Base-by-base conservation (phyloP, 92 coral and sea anemone species). In the Desmophyllum pertusum region DNA sequence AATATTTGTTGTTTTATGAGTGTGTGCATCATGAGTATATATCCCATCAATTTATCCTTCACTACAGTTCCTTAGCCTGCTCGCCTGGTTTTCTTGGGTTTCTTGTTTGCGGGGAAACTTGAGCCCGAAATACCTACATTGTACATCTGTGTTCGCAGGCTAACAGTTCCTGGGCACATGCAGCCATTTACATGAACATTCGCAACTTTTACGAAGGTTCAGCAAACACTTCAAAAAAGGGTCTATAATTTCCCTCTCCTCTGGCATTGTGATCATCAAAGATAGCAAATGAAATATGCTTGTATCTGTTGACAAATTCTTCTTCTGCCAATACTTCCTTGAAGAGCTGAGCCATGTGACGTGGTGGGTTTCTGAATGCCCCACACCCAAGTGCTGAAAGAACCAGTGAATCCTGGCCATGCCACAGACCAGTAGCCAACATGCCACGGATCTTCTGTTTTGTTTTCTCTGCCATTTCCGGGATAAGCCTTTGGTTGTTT, bases 301-400 rank as follows among this genome's bases (percentile, higher is more conserved):
- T 89, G 78, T 84, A 94, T 50, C 83, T 84, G 53, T 91, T 84
- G 37, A 38, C 71, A 78, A 94, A 92, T 75, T 48, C 79, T 4
- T 73, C 67, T 42, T 94, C 98, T 43, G 52, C 71, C 19, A 94
- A 64, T 17, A 94, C 90, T 33, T 87, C 93, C 71, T 87, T 87
- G 41, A 94, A 94, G 25, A 94, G 83, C 79, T 85, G 83, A 29
- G 98, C 98, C 55, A 94, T 51, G 80, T 94, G 98, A 36, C 81
- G 51, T 14, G 98, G 92, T 11, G 98, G 98, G 73, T 94, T 94
- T 77, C 98, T 76, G 55, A 94, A 94, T 57, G 98, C 98, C 5
- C 98, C 98, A 79, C 98, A 94, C 2, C 98, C 98, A 91, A 93
- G 90, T 3, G 98, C 98, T 42, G 98, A 94, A 55, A 94, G 40